phyloP scores from a whole-genome alignment of 2,113 vertebrate genomes.

The Riparia riparia region DNA sequence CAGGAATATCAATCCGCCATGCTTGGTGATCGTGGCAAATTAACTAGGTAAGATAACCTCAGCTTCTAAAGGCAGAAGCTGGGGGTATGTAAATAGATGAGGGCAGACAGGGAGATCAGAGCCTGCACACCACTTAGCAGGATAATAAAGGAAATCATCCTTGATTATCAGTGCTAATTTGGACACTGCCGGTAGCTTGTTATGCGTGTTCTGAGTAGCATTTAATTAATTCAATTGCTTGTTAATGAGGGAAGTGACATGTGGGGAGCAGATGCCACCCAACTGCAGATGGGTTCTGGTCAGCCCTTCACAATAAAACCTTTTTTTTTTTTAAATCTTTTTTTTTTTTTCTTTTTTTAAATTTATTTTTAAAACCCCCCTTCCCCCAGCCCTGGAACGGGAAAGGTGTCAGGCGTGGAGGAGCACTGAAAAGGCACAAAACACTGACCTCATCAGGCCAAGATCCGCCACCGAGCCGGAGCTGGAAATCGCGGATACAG shows the following conservation, averaged over 20 bases:
- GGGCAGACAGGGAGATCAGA: constrained; percentile 83
- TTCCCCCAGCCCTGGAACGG: constrained; percentile 4
- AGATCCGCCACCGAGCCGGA: constrained; percentile 62
- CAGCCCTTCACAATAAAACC: constrained; percentile 76
- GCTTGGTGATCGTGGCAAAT: constrained; percentile 85
- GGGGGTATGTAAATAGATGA: constrained; percentile 87
- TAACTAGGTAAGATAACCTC: constrained; percentile 88
- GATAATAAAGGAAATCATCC: constrained; percentile 90
- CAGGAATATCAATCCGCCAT: constrained; percentile 82
- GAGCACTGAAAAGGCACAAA: constrained; percentile 75
- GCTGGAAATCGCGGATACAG: background rate
- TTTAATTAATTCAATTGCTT: constrained; percentile 94
- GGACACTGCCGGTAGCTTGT: constrained; percentile 91
- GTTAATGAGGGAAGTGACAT: constrained; percentile 92
- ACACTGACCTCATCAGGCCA: constrained; percentile 78
- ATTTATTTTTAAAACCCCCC: constrained; percentile 25
- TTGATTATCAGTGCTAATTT: constrained; percentile 92
- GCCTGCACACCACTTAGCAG: constrained; percentile 87
- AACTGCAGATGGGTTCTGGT: constrained; percentile 85
- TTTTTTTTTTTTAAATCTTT: background rate
- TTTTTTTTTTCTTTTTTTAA: background rate
- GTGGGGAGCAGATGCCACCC: constrained; percentile 90
- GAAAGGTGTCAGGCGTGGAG: constrained; percentile 70
- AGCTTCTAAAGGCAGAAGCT: constrained; percentile 83
- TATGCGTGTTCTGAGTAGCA: constrained; percentile 90